Conservation (phyloP, 35 echinoderm and acorn worm species). For the Lytechinus variegatus region DNA sequence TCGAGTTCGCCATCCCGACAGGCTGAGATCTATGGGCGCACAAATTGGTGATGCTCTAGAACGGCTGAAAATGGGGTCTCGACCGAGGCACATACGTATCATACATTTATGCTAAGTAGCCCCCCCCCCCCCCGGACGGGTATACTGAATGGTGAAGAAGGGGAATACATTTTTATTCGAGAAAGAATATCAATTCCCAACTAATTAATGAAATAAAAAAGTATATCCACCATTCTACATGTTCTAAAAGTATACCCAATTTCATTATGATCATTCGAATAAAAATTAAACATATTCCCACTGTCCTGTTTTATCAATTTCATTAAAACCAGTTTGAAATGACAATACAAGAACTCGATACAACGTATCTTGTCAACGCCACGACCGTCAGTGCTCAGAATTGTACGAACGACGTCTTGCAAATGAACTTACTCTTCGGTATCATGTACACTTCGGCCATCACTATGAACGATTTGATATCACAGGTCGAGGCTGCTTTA, state of each 20-base stretch:
- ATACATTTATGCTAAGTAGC: too few relatives aligned
- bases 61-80: too few relatives aligned
- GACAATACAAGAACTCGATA: background rate
- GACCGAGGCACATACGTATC: too few relatives aligned
- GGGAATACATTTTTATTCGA: background rate
- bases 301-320: background rate
- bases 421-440: background rate
- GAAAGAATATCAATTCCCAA: background rate
- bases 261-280: background rate
- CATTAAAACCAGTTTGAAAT: background rate
- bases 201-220: background rate
- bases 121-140: too few relatives aligned
- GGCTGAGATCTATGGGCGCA: too few relatives aligned
- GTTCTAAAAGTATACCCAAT: background rate
- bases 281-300: background rate
- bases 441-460: background rate
- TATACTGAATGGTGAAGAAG: too few relatives aligned
- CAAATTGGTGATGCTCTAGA: too few relatives aligned
- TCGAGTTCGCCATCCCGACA: too few relatives aligned
- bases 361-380: background rate
- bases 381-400: background rate
- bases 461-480: background rate
- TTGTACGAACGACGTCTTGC: background rate
- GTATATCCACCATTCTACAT: background rate
- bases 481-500: background rate